Evolutionary conservation across 2,888 invertebrate species (phyloP), one percentile per base, ranked within the genome.

Genomic region (Cynaeus angustus): DNA sequence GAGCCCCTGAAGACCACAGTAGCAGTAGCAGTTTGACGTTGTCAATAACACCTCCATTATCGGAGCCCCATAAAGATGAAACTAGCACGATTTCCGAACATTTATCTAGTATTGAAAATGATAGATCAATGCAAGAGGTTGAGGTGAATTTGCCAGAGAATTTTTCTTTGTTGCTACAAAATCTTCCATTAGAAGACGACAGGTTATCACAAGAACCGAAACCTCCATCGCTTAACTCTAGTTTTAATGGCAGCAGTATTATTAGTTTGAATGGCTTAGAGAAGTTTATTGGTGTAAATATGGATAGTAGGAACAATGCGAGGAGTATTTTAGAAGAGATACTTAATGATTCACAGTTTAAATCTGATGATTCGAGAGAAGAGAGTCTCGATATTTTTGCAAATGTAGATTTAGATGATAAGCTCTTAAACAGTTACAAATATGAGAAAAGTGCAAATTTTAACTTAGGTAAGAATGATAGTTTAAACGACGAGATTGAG

Each of bases 51-150:
- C 68, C 71, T 12, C 67, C 71, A 5, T 28, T 71, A 13, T 65
- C 65, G 7, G 50, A 46, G 5, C 3, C 62, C 8, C 48, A 33
- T n/a, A 43, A 50, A 13, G 37, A 72, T 45, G 71, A 64, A 8
- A 50, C 55, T 10, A 70, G 70, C 38, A 66, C 67, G 5, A 71
- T 77, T 58, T 71, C 75, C 33, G 78, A 78, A 33, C 70, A 70
- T 37, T 33, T 70, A n/a, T 69, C 55, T 46, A 84, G 83, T 70
- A 66, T 83, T 9, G 85, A 85, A 78, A 83, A 85, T 74, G 86
- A 86, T 74, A 76, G 85, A 30, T 85, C 85, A 0, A 77, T 83
- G 62, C 82, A 83, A 67, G 86, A 86, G 80, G 84, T 86, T 26
- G 52, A 62, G 16, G 64, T 55, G 59, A 77, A 82, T 68, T 73